Conservation (phyloP, 2,888 invertebrate genomes). For the Darwinula stevensoni region DNA sequence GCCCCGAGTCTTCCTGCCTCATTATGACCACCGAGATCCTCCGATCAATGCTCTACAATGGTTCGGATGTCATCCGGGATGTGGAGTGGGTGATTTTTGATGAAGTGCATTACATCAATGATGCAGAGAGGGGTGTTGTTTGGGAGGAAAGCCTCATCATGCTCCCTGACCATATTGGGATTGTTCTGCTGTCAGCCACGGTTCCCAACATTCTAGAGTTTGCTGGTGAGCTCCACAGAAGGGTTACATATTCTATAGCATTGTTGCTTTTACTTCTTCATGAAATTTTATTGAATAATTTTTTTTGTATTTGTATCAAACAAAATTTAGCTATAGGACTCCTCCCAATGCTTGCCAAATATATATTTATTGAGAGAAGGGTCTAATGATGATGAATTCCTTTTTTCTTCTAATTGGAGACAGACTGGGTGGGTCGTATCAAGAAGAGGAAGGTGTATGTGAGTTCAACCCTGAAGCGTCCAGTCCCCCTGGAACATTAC, state of each 20-base stretch:
- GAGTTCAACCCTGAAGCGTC: constrained; percentile 67
- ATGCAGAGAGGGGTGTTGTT: constrained; percentile 84
- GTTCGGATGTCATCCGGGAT: constrained; percentile 78
- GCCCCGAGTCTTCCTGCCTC: constrained; percentile 68
- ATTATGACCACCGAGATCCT: constrained; percentile 99
- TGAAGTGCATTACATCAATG: constrained; percentile 96
- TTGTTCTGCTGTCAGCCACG: constrained; percentile 90
- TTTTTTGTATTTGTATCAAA: too few relatives aligned
- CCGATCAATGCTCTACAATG: constrained; percentile 75
- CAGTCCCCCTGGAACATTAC: constrained; percentile 82
- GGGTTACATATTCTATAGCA: too few relatives aligned
- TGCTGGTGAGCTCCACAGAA: too few relatives aligned
- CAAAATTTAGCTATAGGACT: too few relatives aligned
- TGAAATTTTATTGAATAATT: too few relatives aligned
- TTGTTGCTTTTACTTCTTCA: too few relatives aligned
- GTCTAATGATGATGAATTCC: too few relatives aligned
- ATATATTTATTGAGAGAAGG: too few relatives aligned
- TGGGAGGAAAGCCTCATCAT: constrained; percentile 98
- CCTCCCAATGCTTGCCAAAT: too few relatives aligned
- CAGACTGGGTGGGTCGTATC: constrained; percentile 60
- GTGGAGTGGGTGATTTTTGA: constrained; percentile 97
- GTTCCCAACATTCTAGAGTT: constrained; percentile 90
- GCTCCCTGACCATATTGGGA: constrained; percentile 70
- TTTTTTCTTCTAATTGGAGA: too few relatives aligned
- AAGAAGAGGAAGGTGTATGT: constrained; percentile 65